Conservation (phyloP, 1,140 invertebrate species). For the Drosophila arizonae region DNA sequence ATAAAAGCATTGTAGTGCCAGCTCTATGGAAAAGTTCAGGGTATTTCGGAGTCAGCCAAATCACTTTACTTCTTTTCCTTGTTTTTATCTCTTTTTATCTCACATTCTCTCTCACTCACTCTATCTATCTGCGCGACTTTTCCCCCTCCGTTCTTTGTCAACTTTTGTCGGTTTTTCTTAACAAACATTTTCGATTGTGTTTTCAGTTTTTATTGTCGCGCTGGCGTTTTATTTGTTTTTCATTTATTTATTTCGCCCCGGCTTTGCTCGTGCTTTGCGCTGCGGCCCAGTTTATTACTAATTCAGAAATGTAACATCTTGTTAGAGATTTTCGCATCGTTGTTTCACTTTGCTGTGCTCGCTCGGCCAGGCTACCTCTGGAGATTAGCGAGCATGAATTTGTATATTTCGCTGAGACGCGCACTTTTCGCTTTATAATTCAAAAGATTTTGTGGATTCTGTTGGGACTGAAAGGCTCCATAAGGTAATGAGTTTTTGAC, state of each 20-base stretch:
- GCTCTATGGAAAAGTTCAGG: too few relatives aligned
- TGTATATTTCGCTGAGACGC: slow-evolving; percentile 60
- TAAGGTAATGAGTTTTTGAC: not conserved
- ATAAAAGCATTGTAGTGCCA: too few relatives aligned
- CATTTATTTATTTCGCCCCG: slow-evolving; percentile 71
- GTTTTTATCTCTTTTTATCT: too few relatives aligned
- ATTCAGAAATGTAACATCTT: slow-evolving; percentile 79
- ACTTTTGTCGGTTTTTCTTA: slow-evolving; percentile 19
- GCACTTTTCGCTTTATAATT: slow-evolving; percentile 67
- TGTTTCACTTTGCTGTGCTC: slow-evolving; percentile 5
- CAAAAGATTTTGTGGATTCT: slow-evolving; percentile 56
- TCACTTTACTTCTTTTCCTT: too few relatives aligned
- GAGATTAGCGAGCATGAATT: slow-evolving; percentile 61
- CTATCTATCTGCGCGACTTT: not conserved
- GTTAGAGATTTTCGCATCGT: slow-evolving; percentile 59
- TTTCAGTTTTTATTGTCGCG: slow-evolving; percentile 37
- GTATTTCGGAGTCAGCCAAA: too few relatives aligned
- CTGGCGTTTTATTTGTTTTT: slow-evolving; percentile 77
- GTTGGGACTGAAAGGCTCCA: slow-evolving; percentile 38
- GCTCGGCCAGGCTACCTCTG: slow-evolving; percentile 16
- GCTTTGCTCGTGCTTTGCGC: slow-evolving; percentile 42
- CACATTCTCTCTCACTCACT: not conserved
- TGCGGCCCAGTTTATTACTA: slow-evolving; percentile 76
- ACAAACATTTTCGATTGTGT: slow-evolving; percentile 36
- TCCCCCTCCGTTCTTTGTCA: slow-evolving; percentile 36